Conservation (phyloP, 2,113 vertebrate genomes). For the Grammatotria lemairii region DNA sequence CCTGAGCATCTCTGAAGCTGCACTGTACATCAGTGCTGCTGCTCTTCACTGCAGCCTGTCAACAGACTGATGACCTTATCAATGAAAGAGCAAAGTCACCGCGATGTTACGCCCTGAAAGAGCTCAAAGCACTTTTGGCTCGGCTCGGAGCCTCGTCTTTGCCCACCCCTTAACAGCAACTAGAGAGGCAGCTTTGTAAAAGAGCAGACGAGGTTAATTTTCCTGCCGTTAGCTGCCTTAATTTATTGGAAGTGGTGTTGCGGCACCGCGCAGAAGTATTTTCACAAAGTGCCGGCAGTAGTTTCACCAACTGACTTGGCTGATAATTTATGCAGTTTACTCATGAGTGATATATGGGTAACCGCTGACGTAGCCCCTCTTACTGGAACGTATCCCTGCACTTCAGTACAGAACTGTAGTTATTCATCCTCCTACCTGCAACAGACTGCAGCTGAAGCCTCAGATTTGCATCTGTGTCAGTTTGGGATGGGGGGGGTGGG, state of each 20-base stretch:
- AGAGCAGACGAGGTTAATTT: neutral
- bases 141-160: neutral
- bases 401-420: conserved; percentile 2
- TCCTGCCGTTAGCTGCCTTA: conserved; percentile 22
- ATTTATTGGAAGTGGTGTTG: conserved; percentile 38
- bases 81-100: conserved; percentile 67
- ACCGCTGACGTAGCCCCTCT: neutral
- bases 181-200: neutral
- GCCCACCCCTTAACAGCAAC: neutral
- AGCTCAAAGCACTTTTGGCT: conserved; percentile 1
- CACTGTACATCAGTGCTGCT: conserved; percentile 31
- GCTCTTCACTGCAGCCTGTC: conserved; percentile 50
- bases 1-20: conserved; percentile 34
- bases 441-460: conserved; percentile 26
- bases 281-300: conserved; percentile 6
- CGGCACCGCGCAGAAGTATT: conserved; percentile 16
- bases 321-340: conserved; percentile 15
- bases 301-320: conserved; percentile 4
- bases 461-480: conserved; percentile 14
- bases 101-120: conserved; percentile 9
- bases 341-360: conserved; percentile 2
- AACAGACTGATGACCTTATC: conserved; percentile 67
- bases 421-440: conserved; percentile 8
- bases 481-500: neutral
- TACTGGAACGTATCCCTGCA: neutral